Conservation (phyloP, 1,140 invertebrate genomes). For the Dinoponera quadriceps region DNA sequence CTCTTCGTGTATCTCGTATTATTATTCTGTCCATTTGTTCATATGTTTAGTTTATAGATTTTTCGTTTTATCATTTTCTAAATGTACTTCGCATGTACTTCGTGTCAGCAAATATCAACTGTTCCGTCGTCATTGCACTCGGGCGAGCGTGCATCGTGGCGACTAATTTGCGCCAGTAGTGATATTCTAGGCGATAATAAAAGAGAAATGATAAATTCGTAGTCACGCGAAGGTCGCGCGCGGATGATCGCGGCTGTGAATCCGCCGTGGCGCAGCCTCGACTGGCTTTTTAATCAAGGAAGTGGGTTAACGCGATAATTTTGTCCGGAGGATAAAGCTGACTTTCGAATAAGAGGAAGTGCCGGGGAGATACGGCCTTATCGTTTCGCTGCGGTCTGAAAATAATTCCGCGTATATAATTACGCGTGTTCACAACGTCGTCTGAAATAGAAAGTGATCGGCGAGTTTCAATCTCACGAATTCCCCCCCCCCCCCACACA, state of each 20-base stretch:
- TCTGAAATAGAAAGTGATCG: neutral
- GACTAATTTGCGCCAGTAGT: conserved; percentile 4
- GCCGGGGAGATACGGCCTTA: conserved; percentile 19
- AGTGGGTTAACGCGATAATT: conserved; percentile 75
- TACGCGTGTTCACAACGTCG: neutral
- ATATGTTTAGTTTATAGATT: neutral
- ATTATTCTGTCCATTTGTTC: neutral
- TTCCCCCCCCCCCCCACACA: too few species aligned
- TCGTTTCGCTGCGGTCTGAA: conserved; percentile 8
- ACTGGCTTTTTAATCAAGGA: conserved; percentile 75
- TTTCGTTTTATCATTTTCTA: too few species aligned
- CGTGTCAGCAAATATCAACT: neutral
- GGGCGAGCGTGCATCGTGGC: neutral
- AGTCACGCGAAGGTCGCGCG: conserved; percentile 76
- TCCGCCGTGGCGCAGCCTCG: conserved; percentile 8
- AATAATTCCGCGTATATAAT: conserved; percentile 13
- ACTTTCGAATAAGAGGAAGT: conserved; percentile 36
- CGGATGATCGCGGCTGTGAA: conserved; percentile 35
- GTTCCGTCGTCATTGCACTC: neutral
- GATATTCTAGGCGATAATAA: conserved; percentile 60
- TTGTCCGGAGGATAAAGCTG: conserved; percentile 27
- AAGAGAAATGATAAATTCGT: conserved; percentile 66
- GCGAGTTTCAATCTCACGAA: neutral
- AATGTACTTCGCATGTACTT: too few species aligned
- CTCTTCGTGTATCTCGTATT: neutral